Evolutionary conservation across 2,113 vertebrate species (phyloP), one percentile per base, ranked within the genome.

Genomic region (Argyrosomus japonicus): DNA sequence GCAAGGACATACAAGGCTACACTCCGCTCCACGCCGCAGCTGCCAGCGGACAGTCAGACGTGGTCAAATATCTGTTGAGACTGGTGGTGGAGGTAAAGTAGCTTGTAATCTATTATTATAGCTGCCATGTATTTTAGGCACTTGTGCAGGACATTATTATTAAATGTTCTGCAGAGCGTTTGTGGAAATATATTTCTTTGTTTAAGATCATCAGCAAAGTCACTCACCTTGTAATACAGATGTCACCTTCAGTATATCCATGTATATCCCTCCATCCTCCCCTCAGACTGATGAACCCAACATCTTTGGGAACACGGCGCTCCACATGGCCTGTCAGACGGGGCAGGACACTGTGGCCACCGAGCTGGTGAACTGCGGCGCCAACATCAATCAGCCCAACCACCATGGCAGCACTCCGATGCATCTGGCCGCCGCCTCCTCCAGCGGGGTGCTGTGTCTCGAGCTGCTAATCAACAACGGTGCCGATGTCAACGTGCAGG

Each of bases 401-500:
- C 89, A 93, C 80, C 95, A 95, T 11, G 97, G 97, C 84, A 97
- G 97, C 94, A 97, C 97, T 0, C 97, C 98, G 0, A 95, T 99
- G 89, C 98, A 99, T 58, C 96, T 99, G 88, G 97, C 97, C 13
- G 97, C 98, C 0, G 96, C 97, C 80, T 99, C 98, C 73, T 97
- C 97, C 89, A 97, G 97, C 3, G 98, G 97, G 53, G 97, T 96
- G 0, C 93, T 97, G 64, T 99, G 97, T 93, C 95, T 99, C 7
- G 97, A 99, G 94, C 96, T 99, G 77, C 93, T 99, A 0, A 96
- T 99, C 82, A 99, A 98, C 92, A 98, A 99, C 0, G 97, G 97
- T 1, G 97, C 97, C 0, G 97, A 99, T 3, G 96, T 99, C 92
- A 98, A 97, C 91, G 93, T 96, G 75, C 97, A 97, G 97, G 98